A percentile compares a stretch with the other conserved stretches of the same genome.
phyloP scores from a whole-genome alignment of 2,888 invertebrate species.

The Drosophila subsilvestris region DNA sequence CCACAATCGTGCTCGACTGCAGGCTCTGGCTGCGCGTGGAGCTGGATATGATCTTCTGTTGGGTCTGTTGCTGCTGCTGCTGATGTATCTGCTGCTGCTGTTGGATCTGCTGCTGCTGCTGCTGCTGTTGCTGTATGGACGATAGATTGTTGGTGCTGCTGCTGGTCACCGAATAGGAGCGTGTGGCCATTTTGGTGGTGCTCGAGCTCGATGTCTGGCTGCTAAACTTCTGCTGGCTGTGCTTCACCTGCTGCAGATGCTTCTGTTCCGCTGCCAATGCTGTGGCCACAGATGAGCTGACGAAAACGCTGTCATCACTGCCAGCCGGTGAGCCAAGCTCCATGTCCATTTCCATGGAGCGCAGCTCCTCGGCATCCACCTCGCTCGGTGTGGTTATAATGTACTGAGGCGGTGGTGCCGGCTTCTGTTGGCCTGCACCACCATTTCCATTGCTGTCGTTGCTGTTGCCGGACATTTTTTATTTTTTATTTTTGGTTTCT shows the following conservation, averaged over 20 bases:
- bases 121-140: slow-evolving; percentile 37
- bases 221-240: slow-evolving; percentile 68
- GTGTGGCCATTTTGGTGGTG: slow-evolving; percentile 63
- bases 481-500: slow-evolving; percentile 9
- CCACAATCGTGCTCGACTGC: slow-evolving; percentile 76
- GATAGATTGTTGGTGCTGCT: slow-evolving; percentile 28
- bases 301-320: slow-evolving; percentile 55
- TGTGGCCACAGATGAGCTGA: slow-evolving; percentile 27
- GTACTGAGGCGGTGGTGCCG: slow-evolving; percentile 80
- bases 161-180: slow-evolving; percentile 62
- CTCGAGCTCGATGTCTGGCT: slow-evolving; percentile 32
- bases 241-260: slow-evolving; percentile 50
- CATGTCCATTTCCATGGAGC: slow-evolving; percentile 65
- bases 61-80: slow-evolving; percentile 43
- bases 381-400: slow-evolving; percentile 84
- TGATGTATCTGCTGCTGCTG: slow-evolving; percentile 50
- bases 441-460: slow-evolving; percentile 37
- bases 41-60: slow-evolving; percentile 78
- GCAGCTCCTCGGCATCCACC: slow-evolving; percentile 81
- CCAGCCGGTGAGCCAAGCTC: slow-evolving; percentile 55
- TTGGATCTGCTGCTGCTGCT: slow-evolving; percentile 47
- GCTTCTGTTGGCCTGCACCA: slow-evolving; percentile 21
- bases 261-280: slow-evolving; percentile 1
- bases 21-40: slow-evolving; percentile 82
- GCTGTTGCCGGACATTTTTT: slow-evolving; percentile 56